Evolutionary conservation across 2,888 invertebrate species (phyloP), one percentile per base, ranked within the genome.

Genomic region (Diabrotica balteata): DNA sequence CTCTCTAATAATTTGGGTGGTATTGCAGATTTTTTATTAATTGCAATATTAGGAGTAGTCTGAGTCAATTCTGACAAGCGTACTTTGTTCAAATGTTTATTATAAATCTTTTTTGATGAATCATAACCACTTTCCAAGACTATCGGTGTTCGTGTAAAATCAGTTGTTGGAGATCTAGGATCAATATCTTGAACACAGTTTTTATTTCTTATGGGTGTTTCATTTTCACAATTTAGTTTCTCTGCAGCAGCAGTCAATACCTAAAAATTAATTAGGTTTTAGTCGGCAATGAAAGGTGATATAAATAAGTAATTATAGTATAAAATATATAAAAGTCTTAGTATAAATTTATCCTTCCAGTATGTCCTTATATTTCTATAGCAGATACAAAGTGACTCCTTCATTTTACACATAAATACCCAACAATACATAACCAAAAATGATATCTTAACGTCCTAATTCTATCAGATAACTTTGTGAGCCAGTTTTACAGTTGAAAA

Each of bases 141-240:
- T 65, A 89, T 87, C 17, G 89, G 89, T n/a, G 89, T 89, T 63
- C 89, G 83, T 68, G 86, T 85, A 81, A 89, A 87, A 66, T 89
- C 89, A 67, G 85, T 84, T 55, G 88, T 85, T 42, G 89, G 89
- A 2, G 89, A 89, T 49, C 89, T 84, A 45, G 89, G 89, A 77
- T 89, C 84, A 49, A 78, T 68, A 22, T 75, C 76, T 6, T 78
- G 59, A 17, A 76, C 44, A 42, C 73, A 32, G 17, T 54, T 53
- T 55, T 69, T 68, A 43, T 50, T 60, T 67, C 69, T 74, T 55
- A 68, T 50, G 7, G 75, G 75, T 8, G 68, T 74, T 59, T 70
- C 66, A 46, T 53, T 55, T 11, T 62, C 61, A 42, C 45, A 59
- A 51, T 63, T 63, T 55, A 47, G 66, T 65, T 72, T 74, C 46